phyloP scores from a whole-genome alignment of 2,888 invertebrate species.

The Callimorpha dominula region DNA sequence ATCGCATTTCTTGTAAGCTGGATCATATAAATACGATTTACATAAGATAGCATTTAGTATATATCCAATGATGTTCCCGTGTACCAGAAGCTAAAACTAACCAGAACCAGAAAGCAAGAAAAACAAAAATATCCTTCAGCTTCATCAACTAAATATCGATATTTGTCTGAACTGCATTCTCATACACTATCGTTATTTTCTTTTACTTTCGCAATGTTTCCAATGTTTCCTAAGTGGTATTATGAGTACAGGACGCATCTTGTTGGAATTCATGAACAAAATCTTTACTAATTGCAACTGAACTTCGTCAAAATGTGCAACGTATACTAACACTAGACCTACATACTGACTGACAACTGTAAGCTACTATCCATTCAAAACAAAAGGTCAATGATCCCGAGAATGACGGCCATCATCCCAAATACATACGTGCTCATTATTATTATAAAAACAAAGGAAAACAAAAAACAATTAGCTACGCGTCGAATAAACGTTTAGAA shows the following conservation, averaged over 20 bases:
- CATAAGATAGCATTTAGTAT: not conserved
- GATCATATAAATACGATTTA: not conserved
- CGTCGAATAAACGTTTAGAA: slow-evolving; percentile 68
- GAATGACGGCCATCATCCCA: slow-evolving; percentile 33
- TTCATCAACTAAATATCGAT: not conserved
- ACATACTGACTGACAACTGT: slow-evolving; percentile 19
- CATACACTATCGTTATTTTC: not conserved
- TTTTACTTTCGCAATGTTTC: not conserved
- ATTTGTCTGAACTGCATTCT: not conserved
- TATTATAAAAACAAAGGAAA: slow-evolving; percentile 48
- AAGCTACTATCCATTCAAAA: slow-evolving; percentile 18
- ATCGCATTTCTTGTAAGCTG: not conserved
- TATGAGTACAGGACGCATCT: not conserved
- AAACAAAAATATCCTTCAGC: not conserved
- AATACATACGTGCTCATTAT: slow-evolving; percentile 47
- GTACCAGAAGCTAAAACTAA: not conserved
- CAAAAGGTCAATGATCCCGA: slow-evolving; percentile 41
- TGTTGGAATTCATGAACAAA: not conserved
- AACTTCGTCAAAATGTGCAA: not conserved
- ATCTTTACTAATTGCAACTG: not conserved
- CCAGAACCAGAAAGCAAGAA: not conserved
- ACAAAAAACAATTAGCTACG: slow-evolving; percentile 60
- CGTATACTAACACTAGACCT: not conserved
- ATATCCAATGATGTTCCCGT: not conserved
- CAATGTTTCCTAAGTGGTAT: not conserved